Evolutionary conservation across 2,888 invertebrate species (phyloP).

Genomic region (Zygogramma bicolorata): DNA sequence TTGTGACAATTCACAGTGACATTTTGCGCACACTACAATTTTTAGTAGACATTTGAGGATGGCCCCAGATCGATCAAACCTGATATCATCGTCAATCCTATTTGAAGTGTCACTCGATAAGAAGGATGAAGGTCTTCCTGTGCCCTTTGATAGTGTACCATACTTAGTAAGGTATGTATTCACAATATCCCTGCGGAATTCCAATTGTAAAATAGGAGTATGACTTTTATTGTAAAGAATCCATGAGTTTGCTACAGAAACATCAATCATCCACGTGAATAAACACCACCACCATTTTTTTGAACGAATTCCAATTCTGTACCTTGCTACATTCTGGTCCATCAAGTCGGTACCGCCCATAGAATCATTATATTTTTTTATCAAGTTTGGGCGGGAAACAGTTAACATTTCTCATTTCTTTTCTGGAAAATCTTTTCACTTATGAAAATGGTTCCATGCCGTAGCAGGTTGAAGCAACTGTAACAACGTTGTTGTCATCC

Average conservation of each 20-base stretch:
- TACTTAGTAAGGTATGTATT: slow-evolving; percentile 11
- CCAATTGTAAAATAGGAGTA: not conserved
- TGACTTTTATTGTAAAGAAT: slow-evolving; percentile 27
- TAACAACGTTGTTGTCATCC: slow-evolving; percentile 54
- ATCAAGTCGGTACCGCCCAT: slow-evolving; percentile 42
- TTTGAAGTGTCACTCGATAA: too few species aligned
- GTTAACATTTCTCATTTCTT: slow-evolving; percentile 35
- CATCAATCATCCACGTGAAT: too few species aligned
- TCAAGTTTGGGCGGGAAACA: too few species aligned
- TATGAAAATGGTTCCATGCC: slow-evolving; percentile 30
- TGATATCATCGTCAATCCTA: too few species aligned
- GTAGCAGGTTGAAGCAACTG: slow-evolving; percentile 41
- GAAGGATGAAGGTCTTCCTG: not conserved
- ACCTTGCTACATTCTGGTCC: not conserved
- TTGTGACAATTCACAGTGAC: too few species aligned
- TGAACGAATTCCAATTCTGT: not conserved
- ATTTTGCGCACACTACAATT: too few species aligned
- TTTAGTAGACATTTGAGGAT: too few species aligned
- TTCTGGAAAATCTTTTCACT: slow-evolving; percentile 34
- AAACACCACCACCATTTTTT: slow-evolving; percentile 34
- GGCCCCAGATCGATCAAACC: too few species aligned
- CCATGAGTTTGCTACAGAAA: slow-evolving; percentile 25
- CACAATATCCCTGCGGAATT: slow-evolving; percentile 12
- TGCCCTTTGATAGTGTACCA: not conserved
- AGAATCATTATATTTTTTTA: slow-evolving; percentile 39